These are phyloP conservation scores for Sebastiscus albofasciatus DNA, from an alignment of 2,797 vertebrate genomes.

Conservation along the genomic window DNA sequence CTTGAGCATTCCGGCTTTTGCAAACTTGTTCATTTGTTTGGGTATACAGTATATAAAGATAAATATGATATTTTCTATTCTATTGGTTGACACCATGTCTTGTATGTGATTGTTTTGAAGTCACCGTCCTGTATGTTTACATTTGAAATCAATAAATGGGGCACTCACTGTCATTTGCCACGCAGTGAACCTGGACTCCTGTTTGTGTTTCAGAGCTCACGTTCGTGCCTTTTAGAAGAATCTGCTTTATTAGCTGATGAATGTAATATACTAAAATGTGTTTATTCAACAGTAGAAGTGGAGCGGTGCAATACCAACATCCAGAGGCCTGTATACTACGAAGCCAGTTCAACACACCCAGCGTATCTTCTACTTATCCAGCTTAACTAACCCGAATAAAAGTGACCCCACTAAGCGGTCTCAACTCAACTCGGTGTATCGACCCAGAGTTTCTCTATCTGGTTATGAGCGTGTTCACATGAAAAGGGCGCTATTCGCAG, in stretches of 20 bases:
- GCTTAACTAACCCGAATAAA: rapidly evolving
- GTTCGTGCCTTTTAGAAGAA: rapidly evolving
- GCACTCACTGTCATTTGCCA: constrained; percentile 60
- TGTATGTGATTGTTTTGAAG: constrained; percentile 81
- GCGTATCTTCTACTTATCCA: no score
- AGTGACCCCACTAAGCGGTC: no score
- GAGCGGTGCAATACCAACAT: neutral
- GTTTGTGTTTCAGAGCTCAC: neutral
- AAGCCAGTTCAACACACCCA: no score
- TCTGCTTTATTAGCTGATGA: neutral
- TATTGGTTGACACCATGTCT: constrained; percentile 79
- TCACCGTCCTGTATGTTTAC: constrained; percentile 86
- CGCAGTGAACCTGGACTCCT: constrained; percentile 24
- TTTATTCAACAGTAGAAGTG: neutral
- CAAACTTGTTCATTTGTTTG: constrained; percentile 75
- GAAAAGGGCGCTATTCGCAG: no score
- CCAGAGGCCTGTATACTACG: no score
- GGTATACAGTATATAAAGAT: constrained; percentile 65
- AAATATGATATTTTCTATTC: constrained; percentile 75
- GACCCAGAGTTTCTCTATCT: no score
- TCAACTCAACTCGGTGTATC: no score
- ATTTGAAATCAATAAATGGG: constrained; percentile 82
- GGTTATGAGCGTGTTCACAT: no score
- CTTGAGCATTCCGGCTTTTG: constrained; percentile 84
- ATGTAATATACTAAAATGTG: rapidly evolving